Evolutionary conservation across 1,140 invertebrate species (phyloP), one percentile per base, ranked within the genome.

Genomic region (Penaeus vannamei): DNA sequence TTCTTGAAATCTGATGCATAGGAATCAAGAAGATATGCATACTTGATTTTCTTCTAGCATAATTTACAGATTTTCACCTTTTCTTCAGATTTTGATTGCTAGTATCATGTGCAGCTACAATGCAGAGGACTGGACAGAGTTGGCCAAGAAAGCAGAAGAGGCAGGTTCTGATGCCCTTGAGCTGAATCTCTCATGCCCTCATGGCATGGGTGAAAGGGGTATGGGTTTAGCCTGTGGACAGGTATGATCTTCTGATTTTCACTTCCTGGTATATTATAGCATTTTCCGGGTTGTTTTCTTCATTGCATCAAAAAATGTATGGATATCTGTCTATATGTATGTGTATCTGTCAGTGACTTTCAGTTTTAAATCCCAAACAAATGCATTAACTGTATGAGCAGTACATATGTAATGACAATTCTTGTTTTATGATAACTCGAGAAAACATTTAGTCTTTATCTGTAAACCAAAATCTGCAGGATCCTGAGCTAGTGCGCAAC

Each of bases 181-280:
- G 93, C 93, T 99, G 61, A 99, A 99, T 94, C 93, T 99, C 10
- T 99, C 97, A 0, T 99, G 99, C 94, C 98, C 99, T 1, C 98
- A 99, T 94, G 99, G 99, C 42, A 99, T 99, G 98, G 98, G 97
- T 3, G 98, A 99, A 94, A 95, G 97, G 84, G 98, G 98, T 81
- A 99, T 99, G 98, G 98, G 98, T 0, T 93, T 99, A 46, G 98
- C 98, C 60, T 99, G 98, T 94, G 99, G 98, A 90, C 98, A 99
- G 94, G 96, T 97, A 7, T 84, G 84, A 23, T 46, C 17, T 90
- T 46, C 23, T 64, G 1, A 92, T 92, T 92, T 79, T 59, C 60
- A 29, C 23, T 29, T 61, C 2, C 36, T 17, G 14, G 23, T 36
- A 59, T 53, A 64, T 23, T 87, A 14, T 76, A 42, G 22, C 61